A percentile compares a stretch with the other conserved stretches of the same genome.
Conservation (phyloP, 1,140 invertebrate genomes). For the Rhagoletis zephyria region DNA sequence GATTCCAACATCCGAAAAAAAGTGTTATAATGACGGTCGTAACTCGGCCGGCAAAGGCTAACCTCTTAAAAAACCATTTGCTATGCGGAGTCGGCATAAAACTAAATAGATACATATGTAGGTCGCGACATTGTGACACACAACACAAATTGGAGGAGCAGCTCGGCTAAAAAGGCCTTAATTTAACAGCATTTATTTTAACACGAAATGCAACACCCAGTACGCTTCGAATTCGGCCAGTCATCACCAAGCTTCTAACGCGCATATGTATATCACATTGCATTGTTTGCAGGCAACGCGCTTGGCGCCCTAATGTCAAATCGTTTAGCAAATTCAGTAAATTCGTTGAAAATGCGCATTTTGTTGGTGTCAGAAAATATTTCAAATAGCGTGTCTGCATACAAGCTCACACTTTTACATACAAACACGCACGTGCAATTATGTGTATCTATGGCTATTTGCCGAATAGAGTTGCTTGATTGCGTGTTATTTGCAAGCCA, state of each 20-base stretch:
- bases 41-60: too few relatives aligned
- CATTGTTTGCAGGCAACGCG: background rate
- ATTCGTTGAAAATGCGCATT: background rate
- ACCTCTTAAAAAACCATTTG: too few relatives aligned
- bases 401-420: background rate
- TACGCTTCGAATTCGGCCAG: too few relatives aligned
- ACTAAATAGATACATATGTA: too few relatives aligned
- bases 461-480: background rate
- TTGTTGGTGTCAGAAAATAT: slow-evolving; percentile 1
- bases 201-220: background rate
- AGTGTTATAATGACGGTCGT: too few relatives aligned
- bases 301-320: slow-evolving; percentile 24
- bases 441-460: background rate
- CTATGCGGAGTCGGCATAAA: too few relatives aligned
- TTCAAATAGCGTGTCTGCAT: slow-evolving; percentile 1
- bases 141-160: too few relatives aligned
- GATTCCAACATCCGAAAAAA: too few relatives aligned
- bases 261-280: background rate
- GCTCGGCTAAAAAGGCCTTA: too few relatives aligned
- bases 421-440: background rate
- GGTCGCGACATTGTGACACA: too few relatives aligned
- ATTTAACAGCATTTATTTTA: too few relatives aligned
- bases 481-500: slow-evolving; percentile 46
- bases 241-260: too few relatives aligned
- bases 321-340: slow-evolving; percentile 17